These are phyloP conservation scores for Anoplolepis gracilipes DNA, from an alignment of 1,140 invertebrate species.

Conservation along the genomic window DNA sequence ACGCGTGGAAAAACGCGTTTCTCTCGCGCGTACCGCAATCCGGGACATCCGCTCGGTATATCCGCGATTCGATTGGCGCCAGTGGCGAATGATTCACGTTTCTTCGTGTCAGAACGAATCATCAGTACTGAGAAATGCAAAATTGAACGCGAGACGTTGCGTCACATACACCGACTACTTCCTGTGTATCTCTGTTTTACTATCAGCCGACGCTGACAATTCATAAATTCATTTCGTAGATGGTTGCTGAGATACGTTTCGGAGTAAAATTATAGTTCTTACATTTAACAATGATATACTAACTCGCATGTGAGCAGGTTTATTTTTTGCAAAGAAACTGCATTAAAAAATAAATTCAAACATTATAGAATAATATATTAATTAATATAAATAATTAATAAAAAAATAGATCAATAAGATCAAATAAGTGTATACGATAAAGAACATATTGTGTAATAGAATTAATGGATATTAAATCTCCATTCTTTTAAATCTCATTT, in stretches of 20 bases:
- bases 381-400: not conserved
- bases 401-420: not conserved
- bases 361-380: not conserved
- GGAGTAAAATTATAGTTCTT: not conserved
- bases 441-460: not conserved
- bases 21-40: not conserved
- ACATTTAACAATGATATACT: not conserved
- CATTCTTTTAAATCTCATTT: conserved; percentile 49
- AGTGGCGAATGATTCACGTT: conserved; percentile 56
- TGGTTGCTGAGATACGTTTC: not conserved
- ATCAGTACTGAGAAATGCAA: conserved; percentile 70
- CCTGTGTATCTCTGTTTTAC: conserved; percentile 2
- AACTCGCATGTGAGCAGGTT: not conserved
- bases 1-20: conserved; percentile 26
- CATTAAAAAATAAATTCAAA: not conserved
- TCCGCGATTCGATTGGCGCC: conserved; percentile 67
- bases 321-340: not conserved
- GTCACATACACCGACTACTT: conserved; percentile 51
- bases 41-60: not conserved
- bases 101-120: conserved; percentile 60
- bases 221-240: conserved; percentile 15
- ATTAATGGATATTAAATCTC: not conserved
- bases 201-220: conserved; percentile 18
- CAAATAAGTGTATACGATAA: not conserved
- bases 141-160: conserved; percentile 63